Evolutionary conservation across 2,888 invertebrate genomes (phyloP), one percentile per base, ranked within the genome.

Genomic region (Pediacus dermestoides): DNA sequence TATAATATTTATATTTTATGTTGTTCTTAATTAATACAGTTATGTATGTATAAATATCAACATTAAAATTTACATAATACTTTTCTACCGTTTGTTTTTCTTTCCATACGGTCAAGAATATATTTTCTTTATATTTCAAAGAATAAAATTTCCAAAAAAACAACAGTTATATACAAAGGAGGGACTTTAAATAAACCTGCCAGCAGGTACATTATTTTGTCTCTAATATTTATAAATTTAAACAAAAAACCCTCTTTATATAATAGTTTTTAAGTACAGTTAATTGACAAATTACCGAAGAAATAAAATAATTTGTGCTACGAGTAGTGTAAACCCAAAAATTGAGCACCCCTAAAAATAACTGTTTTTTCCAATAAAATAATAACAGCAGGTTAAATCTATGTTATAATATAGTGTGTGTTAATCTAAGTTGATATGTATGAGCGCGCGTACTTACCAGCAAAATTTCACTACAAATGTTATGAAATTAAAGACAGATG

Each of bases 371-470:
- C n/a, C n/a, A n/a, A n/a, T n/a, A n/a, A n/a, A n/a, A n/a, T n/a
- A n/a, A n/a, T n/a, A 18, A 18, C 21, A 18, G 21, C 21, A 18
- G 21, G 21, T 18, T 18, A 18, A 18, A 7, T 7, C 21, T 7
- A n/a, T 34, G 26, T 27, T 40, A 23, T 6, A 8, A 16, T 18
- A n/a, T n/a, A n/a, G n/a, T 42, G 52, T 47, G 48, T 55, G 45
- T 55, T 60, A 58, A 51, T 54, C 60, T 64, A 63, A 50, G 57
- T 61, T 68, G 68, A 69, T 69, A 68, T 69, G 67, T 69, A 67
- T 68, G 66, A 68, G 69, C 68, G 66, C n/a, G n/a, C n/a, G n/a
- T n/a, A n/a, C n/a, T n/a, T n/a, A n/a, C n/a, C n/a, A n/a, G n/a
- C n/a, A n/a, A n/a, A n/a, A n/a, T n/a, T n/a, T n/a, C n/a, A n/a